phyloP scores from a whole-genome alignment of 2,888 invertebrate species.

The Chrysolina oricalcia region DNA sequence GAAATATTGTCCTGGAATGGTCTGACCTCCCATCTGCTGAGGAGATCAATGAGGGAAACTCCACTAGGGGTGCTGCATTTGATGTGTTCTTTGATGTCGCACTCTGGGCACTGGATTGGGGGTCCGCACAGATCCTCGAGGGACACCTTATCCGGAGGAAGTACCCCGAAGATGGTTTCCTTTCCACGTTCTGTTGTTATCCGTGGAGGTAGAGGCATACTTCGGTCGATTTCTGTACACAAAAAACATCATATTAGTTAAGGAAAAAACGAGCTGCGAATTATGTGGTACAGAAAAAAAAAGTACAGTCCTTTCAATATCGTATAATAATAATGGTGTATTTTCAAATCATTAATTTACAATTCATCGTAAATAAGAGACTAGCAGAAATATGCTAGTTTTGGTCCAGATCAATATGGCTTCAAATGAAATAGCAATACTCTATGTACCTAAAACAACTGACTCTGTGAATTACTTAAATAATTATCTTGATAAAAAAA shows the following conservation, averaged over 20 bases:
- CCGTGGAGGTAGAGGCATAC: conserved; percentile 64
- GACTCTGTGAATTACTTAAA: no score
- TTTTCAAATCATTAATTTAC: no score
- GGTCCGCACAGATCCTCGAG: conserved; percentile 78
- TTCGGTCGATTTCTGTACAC: conserved; percentile 71
- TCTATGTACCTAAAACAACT: no score
- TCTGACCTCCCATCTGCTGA: conserved; percentile 73
- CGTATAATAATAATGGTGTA: no score
- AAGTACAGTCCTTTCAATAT: no score
- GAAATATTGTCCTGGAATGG: conserved; percentile 77
- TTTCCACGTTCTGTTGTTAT: conserved; percentile 62
- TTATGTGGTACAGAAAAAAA: no score
- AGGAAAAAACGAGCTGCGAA: no score
- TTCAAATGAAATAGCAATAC: no score
- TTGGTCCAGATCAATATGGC: no score
- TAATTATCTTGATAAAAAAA: no score
- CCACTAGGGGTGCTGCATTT: conserved; percentile 76
- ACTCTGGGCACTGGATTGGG: conserved; percentile 77
- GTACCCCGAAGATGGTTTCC: conserved; percentile 74
- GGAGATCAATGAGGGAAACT: conserved; percentile 75
- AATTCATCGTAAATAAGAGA: no score
- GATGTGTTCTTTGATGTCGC: conserved; percentile 73
- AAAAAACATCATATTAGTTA: neutral
- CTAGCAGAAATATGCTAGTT: no score
- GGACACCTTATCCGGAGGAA: conserved; percentile 76